These are phyloP conservation scores for Philonicus albiceps DNA, from an alignment of 2,888 invertebrate genomes.

Conservation along the genomic window DNA sequence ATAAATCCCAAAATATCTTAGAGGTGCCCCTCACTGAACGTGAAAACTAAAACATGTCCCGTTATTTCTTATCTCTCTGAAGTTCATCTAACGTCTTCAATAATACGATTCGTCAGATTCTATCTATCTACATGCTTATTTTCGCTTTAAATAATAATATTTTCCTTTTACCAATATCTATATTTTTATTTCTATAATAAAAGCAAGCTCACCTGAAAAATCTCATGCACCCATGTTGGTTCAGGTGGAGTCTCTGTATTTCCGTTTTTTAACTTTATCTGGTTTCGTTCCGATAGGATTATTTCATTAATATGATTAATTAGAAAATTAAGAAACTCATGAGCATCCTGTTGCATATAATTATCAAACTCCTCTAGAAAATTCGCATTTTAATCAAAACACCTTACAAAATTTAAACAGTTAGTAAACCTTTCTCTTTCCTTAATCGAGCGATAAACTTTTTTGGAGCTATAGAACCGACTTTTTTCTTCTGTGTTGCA, in stretches of 20 bases:
- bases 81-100: too few species aligned
- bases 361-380: constrained; percentile 96
- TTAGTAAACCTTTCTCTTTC: constrained; percentile 88
- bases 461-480: constrained; percentile 99
- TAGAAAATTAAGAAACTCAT: constrained; percentile 98
- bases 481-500: constrained; percentile 99
- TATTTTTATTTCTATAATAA: not conserved
- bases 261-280: constrained; percentile 52
- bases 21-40: too few species aligned
- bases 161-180: too few species aligned
- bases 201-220: constrained; percentile 76
- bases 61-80: too few species aligned
- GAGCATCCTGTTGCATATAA: constrained; percentile 99
- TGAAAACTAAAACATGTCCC: too few species aligned
- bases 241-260: constrained; percentile 69
- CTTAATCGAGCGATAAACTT: constrained; percentile 97
- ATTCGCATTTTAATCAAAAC: not conserved
- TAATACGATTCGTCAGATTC: too few species aligned
- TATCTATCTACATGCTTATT: too few species aligned
- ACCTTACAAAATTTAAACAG: constrained; percentile 2
- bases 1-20: too few species aligned
- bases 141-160: too few species aligned
- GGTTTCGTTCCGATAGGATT: constrained; percentile 78
- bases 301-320: constrained; percentile 99
- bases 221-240: constrained; percentile 99